Percentiles rank a stretch among this genome's conserved stretches.
phyloP scores from a whole-genome alignment of 2,797 vertebrate species.

The Crenuchus spilurus region DNA sequence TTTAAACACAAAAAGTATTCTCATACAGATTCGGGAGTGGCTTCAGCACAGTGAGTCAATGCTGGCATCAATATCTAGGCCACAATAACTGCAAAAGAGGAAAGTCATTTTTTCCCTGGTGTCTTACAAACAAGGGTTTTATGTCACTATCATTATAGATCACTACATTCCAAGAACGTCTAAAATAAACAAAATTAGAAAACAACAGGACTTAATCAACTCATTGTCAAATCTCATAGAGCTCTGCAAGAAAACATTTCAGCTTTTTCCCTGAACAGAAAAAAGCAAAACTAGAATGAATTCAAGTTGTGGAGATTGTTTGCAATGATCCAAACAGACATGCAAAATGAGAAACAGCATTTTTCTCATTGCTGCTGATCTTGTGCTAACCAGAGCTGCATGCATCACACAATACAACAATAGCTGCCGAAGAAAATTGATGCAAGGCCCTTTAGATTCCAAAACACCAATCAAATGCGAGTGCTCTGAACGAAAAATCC shows the following conservation, averaged over 20 bases:
- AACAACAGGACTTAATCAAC: conserved; percentile 50
- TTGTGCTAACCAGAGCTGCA: conserved; percentile 18
- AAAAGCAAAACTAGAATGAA: no score
- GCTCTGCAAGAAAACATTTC: background rate
- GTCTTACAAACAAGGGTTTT: conserved; percentile 59
- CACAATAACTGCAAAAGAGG: conserved; percentile 54
- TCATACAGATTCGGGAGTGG: conserved; percentile 61
- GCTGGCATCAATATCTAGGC: conserved; percentile 65
- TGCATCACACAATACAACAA: conserved; percentile 11
- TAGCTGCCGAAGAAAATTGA: conserved; percentile 3
- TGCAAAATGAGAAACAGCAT: no score
- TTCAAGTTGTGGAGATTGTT: no score
- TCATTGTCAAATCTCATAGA: conserved; percentile 50
- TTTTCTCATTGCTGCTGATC: conserved; percentile 3
- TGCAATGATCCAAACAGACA: no score
- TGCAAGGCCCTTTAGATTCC: conserved; percentile 11
- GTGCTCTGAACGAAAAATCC: conserved; percentile 2
- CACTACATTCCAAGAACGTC: conserved; percentile 29
- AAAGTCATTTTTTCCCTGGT: conserved; percentile 44
- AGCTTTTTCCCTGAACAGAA: no score
- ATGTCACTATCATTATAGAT: conserved; percentile 55
- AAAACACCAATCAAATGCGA: conserved; percentile 18
- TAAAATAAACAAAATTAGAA: conserved; percentile 57
- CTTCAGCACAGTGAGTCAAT: conserved; percentile 65
- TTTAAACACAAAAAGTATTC: conserved; percentile 2